phyloP scores from a whole-genome alignment of 2,797 vertebrate genomes.

The Enteromius treurensis region DNA sequence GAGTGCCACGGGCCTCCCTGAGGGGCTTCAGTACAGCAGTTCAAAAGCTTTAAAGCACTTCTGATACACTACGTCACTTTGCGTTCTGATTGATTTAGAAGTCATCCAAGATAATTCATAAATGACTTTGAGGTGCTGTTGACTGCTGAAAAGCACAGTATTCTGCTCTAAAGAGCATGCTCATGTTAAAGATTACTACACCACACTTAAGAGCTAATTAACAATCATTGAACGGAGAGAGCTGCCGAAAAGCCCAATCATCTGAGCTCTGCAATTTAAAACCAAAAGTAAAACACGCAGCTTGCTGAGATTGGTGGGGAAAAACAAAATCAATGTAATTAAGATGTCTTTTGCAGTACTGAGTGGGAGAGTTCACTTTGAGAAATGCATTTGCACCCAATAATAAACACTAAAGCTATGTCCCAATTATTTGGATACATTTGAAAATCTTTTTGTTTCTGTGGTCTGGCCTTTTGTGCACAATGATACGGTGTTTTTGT shows the following conservation, averaged over 20 bases:
- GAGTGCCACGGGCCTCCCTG: neutral
- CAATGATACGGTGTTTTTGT: neutral
- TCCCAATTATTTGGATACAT: neutral
- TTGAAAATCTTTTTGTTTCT: neutral
- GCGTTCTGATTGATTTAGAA: slow-evolving; percentile 3
- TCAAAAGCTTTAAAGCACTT: slow-evolving; percentile 24
- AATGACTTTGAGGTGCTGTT: slow-evolving; percentile 45
- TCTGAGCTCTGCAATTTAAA: slow-evolving; percentile 21
- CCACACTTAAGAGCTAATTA: slow-evolving; percentile 50
- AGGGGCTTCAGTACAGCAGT: neutral
- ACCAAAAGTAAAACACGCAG: neutral
- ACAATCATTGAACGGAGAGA: slow-evolving; percentile 49
- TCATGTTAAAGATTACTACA: slow-evolving; percentile 43
- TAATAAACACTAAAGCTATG: neutral
- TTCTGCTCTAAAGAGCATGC: slow-evolving; percentile 15
- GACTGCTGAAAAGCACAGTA: slow-evolving; percentile 18
- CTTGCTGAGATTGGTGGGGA: neutral
- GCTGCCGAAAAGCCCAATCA: slow-evolving; percentile 28
- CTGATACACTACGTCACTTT: neutral
- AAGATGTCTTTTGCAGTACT: slow-evolving; percentile 7
- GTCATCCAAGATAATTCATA: slow-evolving; percentile 40
- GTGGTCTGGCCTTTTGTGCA: neutral
- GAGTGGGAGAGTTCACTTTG: neutral
- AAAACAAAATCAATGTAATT: neutral
- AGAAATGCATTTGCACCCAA: neutral